A percentile compares a stretch with the other conserved stretches of the same genome.
Conservation (phyloP, 2,797 vertebrate genomes). For the Remorina albescens region DNA sequence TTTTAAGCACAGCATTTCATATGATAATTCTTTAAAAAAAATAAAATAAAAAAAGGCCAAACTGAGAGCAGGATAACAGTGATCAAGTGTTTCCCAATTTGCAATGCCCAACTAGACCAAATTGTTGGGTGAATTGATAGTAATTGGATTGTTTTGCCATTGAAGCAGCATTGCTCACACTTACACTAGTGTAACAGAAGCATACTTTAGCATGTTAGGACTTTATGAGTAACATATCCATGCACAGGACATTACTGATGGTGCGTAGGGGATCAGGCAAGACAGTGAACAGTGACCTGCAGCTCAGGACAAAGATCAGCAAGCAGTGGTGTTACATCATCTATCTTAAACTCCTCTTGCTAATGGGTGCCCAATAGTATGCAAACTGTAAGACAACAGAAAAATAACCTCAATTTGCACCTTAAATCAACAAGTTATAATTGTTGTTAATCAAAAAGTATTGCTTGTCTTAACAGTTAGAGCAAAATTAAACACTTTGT, state of each 20-base stretch:
- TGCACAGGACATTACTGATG: conserved; percentile 76
- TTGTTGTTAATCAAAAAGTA: conserved; percentile 43
- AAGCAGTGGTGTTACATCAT: conserved; percentile 72
- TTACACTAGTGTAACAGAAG: conserved; percentile 54
- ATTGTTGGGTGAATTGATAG: not conserved
- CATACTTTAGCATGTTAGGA: conserved; percentile 72
- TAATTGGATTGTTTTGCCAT: conserved; percentile 56
- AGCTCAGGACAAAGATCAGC: conserved; percentile 75
- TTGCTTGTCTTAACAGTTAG: conserved; percentile 74
- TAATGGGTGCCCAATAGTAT: conserved; percentile 79
- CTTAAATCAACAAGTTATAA: conserved; percentile 54
- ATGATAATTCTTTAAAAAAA: not conserved
- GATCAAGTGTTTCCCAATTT: conserved; percentile 31
- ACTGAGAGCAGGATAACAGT: conserved; percentile 4
- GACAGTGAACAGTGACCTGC: conserved; percentile 72
- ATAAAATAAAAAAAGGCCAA: conserved; percentile 13
- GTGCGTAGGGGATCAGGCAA: conserved; percentile 71
- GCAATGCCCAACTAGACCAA: not conserved
- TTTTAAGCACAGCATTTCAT: not conserved
- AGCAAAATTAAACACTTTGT: conserved; percentile 43
- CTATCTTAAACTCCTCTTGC: conserved; percentile 65
- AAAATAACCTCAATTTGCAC: conserved; percentile 51
- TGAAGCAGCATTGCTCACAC: conserved; percentile 79
- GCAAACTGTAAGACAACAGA: conserved; percentile 71
- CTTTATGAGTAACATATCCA: conserved; percentile 69